Conservation (phyloP, 1,140 invertebrate genomes). For the Teleopsis dalmanni region DNA sequence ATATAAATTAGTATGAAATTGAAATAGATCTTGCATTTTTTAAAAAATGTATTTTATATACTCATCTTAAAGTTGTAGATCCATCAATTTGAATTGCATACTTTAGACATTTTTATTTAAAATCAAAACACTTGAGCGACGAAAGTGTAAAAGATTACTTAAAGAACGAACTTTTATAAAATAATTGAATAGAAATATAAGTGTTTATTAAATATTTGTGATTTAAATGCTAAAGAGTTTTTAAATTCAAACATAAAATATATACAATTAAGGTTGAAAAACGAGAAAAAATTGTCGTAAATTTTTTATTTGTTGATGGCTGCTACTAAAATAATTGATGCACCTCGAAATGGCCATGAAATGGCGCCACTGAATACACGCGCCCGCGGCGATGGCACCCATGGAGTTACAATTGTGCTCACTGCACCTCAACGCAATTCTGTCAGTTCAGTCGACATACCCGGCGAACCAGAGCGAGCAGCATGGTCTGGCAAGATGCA, state of each 20-base stretch:
- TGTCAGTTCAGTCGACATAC: constrained; percentile 47
- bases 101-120: no score
- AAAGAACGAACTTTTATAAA: no score
- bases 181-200: background rate
- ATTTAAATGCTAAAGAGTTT: no score
- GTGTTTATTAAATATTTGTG: background rate
- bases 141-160: no score
- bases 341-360: constrained; percentile 57
- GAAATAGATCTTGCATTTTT: no score
- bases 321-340: constrained; percentile 43
- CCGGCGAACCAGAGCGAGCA: constrained; percentile 53
- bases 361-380: constrained; percentile 65
- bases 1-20: no score
- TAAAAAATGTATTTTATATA: no score
- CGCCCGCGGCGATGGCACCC: constrained; percentile 51
- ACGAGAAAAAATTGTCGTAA: background rate
- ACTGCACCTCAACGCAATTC: constrained; percentile 47
- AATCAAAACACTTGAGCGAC: no score
- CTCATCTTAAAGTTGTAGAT: no score
- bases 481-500: constrained; percentile 80
- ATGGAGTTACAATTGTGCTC: constrained; percentile 58
- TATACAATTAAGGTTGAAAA: background rate
- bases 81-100: no score
- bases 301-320: constrained; percentile 29
- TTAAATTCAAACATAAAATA: constrained; percentile 3